These are phyloP conservation scores for Carassius gibelio DNA, from an alignment of 2,113 vertebrate genomes.

Conservation along the genomic window DNA sequence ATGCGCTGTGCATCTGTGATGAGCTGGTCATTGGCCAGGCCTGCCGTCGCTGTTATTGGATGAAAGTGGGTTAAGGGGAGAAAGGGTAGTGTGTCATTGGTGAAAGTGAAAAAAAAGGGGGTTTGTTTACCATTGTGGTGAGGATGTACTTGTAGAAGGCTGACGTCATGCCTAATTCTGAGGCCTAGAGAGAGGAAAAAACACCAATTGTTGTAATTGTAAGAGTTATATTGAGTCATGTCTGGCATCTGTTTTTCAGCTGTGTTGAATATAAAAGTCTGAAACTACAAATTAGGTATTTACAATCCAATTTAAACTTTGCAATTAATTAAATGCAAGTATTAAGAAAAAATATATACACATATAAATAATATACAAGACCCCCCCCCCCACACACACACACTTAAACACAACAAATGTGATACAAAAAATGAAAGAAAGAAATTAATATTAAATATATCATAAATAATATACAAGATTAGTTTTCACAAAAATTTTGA, in stretches of 20 bases:
- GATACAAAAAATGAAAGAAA: no score
- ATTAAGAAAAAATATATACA: no score
- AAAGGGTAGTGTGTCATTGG: constrained; percentile 37
- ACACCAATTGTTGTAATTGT: background rate
- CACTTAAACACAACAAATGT: background rate
- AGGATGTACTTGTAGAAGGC: constrained; percentile 92
- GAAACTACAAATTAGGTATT: background rate
- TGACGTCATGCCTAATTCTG: constrained; percentile 88
- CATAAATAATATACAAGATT: no score
- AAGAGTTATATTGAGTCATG: background rate
- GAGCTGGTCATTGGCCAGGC: constrained; percentile 45
- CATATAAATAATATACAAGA: no score
- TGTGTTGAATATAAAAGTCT: background rate
- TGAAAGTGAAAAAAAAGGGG: constrained; percentile 11
- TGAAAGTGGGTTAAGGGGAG: constrained; percentile 13
- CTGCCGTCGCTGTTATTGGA: background rate
- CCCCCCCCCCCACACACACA: background rate
- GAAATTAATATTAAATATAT: no score
- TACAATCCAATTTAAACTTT: background rate
- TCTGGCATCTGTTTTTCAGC: background rate
- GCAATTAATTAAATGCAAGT: background rate
- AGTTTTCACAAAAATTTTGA: no score
- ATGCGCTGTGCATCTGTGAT: constrained; percentile 59
- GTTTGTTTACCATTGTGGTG: constrained; percentile 85
- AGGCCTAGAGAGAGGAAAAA: constrained; percentile 70